These are phyloP conservation scores for Ochotona princeps DNA, from an alignment of 2,113 vertebrate genomes.

Conservation along the genomic window DNA sequence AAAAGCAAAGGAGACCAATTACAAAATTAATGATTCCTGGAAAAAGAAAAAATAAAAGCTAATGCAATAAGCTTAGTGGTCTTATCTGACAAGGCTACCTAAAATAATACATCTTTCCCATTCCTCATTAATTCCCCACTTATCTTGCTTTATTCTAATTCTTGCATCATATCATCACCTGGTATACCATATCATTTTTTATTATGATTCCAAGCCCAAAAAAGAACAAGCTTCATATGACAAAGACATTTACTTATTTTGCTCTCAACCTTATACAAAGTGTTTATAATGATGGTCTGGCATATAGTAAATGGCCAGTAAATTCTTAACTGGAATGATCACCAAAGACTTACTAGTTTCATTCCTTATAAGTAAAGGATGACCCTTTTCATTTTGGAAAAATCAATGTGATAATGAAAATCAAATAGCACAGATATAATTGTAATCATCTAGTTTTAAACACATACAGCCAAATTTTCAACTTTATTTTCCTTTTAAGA, in stretches of 20 bases:
- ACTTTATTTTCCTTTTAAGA: slow-evolving; percentile 28
- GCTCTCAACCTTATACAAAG: neutral
- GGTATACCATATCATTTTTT: neutral
- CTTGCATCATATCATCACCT: neutral
- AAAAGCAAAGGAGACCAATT: neutral
- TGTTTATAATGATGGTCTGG: neutral
- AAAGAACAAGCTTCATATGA: neutral
- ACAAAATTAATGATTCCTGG: neutral
- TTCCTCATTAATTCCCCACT: neutral
- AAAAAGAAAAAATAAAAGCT: neutral
- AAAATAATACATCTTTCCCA: slow-evolving; percentile 2
- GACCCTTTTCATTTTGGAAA: slow-evolving; percentile 34
- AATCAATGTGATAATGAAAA: slow-evolving; percentile 33
- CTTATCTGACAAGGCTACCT: neutral
- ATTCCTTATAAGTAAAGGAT: neutral
- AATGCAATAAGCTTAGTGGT: neutral
- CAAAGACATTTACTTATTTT: neutral
- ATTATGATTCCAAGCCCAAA: neutral
- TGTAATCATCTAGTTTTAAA: neutral
- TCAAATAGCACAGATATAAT: slow-evolving; percentile 26
- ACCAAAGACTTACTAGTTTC: neutral
- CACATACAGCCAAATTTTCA: neutral
- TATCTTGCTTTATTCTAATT: neutral
- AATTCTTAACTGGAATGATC: neutral
- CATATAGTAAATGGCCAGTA: neutral